Evolutionary conservation across 1,140 invertebrate species (phyloP).

Genomic region (Argopecten irradians): DNA sequence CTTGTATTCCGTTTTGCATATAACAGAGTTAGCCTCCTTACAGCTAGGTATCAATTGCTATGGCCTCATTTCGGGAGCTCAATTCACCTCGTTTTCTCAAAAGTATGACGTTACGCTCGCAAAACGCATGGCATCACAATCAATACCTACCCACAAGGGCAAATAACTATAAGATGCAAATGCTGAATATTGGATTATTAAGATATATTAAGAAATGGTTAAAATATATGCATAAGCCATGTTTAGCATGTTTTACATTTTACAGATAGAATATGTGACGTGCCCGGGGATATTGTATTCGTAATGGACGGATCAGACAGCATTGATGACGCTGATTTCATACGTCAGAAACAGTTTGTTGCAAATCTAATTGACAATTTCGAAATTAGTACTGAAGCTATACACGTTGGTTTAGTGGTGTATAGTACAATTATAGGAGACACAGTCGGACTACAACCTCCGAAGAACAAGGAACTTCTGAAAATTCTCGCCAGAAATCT

Average conservation of each 20-base stretch:
- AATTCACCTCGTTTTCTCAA: no score
- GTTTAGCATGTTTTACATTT: not conserved
- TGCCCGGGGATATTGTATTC: slow-evolving; percentile 64
- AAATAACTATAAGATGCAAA: no score
- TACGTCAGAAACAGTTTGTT: slow-evolving; percentile 60
- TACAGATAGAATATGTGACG: slow-evolving; percentile 53
- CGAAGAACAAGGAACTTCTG: slow-evolving; percentile 51
- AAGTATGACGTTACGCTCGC: no score
- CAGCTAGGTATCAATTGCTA: no score
- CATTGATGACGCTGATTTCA: slow-evolving; percentile 59
- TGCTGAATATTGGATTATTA: no score
- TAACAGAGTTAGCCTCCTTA: no score
- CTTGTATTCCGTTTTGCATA: no score
- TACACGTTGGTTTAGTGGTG: slow-evolving; percentile 62
- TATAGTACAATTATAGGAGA: slow-evolving; percentile 65
- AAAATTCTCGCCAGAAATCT: slow-evolving; percentile 54
- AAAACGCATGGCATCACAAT: no score
- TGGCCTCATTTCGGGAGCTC: no score
- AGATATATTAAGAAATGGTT: no score
- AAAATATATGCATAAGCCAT: no score
- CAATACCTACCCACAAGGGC: no score
- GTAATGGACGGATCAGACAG: slow-evolving; percentile 63
- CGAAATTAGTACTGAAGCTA: slow-evolving; percentile 55
- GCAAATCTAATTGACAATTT: slow-evolving; percentile 61
- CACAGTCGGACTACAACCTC: slow-evolving; percentile 47